A percentile compares a stretch with the other conserved stretches of the same genome.
Evolutionary conservation across 2,797 vertebrate species (phyloP).

Genomic region (Alfaro cultratus): DNA sequence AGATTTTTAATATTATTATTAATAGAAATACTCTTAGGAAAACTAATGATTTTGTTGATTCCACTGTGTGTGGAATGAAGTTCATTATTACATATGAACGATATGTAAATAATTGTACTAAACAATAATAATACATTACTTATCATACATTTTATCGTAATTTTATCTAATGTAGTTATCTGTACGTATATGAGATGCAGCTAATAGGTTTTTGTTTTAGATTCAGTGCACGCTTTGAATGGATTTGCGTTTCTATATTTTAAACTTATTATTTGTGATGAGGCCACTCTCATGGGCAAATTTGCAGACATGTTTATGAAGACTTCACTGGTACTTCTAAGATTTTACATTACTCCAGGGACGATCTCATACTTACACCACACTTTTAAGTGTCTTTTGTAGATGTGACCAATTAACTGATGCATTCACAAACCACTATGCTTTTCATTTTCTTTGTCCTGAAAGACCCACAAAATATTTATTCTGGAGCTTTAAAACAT

Average conservation of each 20-base stretch:
- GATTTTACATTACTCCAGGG: neutral
- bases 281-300: neutral
- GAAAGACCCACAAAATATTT: neutral
- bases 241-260: neutral
- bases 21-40: neutral
- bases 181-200: neutral
- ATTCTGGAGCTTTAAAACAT: neutral
- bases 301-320: neutral
- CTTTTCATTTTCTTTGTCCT: neutral
- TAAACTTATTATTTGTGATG: neutral
- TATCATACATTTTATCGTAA: neutral
- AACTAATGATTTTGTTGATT: neutral
- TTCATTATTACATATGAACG: neutral
- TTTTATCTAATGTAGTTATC: neutral
- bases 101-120: neutral
- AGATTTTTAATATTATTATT: neutral
- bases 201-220: neutral
- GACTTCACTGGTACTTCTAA: neutral
- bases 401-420: neutral
- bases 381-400: neutral
- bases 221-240: neutral
- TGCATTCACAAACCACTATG: neutral
- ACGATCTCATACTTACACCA: neutral
- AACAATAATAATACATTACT: neutral
- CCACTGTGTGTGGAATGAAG: neutral